A percentile compares a stretch with the other conserved stretches of the same genome.
phyloP scores from a whole-genome alignment of 1,140 invertebrate species.

The Belonocnema kinseyi region DNA sequence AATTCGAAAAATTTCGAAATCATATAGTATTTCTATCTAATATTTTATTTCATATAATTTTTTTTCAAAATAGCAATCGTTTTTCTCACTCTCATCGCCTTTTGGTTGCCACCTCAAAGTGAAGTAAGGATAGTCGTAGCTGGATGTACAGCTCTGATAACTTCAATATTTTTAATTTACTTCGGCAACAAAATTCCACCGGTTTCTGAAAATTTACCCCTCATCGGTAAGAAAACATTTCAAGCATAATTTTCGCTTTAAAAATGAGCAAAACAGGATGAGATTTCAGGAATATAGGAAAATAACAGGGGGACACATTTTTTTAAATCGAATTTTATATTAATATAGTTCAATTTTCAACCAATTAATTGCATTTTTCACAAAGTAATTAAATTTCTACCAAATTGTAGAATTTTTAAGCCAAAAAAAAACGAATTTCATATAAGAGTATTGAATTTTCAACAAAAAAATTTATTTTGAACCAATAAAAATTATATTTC shows the following conservation, averaged over 20 bases:
- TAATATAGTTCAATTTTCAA: no score
- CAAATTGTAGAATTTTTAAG: no score
- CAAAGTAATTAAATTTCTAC: no score
- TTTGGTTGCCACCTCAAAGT: constrained; percentile 82
- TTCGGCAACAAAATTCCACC: constrained; percentile 79
- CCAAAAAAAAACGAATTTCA: no score
- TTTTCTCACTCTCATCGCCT: constrained; percentile 78
- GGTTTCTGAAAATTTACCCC: constrained; percentile 78
- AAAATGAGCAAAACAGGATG: no score
- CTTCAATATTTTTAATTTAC: constrained; percentile 80
- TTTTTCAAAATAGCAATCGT: constrained; percentile 76
- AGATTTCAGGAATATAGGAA: no score
- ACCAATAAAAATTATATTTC: no score
- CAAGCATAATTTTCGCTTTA: background rate
- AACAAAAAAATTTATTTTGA: no score
- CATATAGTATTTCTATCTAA: background rate
- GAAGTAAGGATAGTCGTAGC: constrained; percentile 81
- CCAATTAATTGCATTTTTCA: no score
- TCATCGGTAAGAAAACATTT: constrained; percentile 76
- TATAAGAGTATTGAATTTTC: no score
- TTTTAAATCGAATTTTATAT: no score
- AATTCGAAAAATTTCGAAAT: background rate
- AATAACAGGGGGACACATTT: no score
- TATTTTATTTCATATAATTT: constrained; percentile 13
- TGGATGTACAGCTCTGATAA: constrained; percentile 77